Conservation (phyloP, 2,888 invertebrate genomes). For the Acronicta leporina region DNA sequence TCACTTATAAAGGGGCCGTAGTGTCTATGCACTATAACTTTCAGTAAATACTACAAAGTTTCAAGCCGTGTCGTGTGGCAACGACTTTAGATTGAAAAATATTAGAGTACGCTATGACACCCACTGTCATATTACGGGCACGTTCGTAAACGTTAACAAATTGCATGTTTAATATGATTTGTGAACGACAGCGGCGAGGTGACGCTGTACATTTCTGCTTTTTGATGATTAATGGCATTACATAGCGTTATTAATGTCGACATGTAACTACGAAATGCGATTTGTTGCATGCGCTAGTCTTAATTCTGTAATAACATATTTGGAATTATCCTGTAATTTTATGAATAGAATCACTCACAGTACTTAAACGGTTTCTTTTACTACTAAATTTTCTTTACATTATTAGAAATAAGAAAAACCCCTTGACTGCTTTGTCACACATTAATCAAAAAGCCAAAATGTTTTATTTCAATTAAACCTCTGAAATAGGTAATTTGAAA, state of each 20-base stretch:
- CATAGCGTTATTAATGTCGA: conserved; percentile 52
- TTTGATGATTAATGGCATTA: conserved; percentile 48
- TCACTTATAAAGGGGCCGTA: too few relatives aligned
- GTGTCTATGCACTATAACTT: neutral
- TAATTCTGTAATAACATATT: conserved; percentile 17
- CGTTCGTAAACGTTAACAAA: conserved; percentile 51
- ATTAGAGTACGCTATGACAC: conserved; percentile 44
- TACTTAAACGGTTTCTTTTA: conserved; percentile 8
- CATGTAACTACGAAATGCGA: conserved; percentile 28
- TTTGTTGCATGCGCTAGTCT: conserved; percentile 13
- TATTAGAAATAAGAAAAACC: too few relatives aligned
- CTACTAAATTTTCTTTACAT: neutral
- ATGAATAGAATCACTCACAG: conserved; percentile 4
- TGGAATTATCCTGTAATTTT: conserved; percentile 11
- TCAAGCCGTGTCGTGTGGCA: conserved; percentile 15
- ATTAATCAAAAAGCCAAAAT: too few relatives aligned
- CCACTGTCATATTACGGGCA: conserved; percentile 41
- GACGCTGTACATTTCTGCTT: conserved; percentile 47
- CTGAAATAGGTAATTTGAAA: too few relatives aligned
- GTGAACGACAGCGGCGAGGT: conserved; percentile 42
- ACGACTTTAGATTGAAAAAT: conserved; percentile 42
- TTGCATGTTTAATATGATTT: conserved; percentile 54
- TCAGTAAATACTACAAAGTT: conserved; percentile 6
- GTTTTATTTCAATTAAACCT: too few relatives aligned
- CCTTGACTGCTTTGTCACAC: too few relatives aligned